phyloP scores from a whole-genome alignment of 1,140 invertebrate genomes.

The Drosophila cardini region DNA sequence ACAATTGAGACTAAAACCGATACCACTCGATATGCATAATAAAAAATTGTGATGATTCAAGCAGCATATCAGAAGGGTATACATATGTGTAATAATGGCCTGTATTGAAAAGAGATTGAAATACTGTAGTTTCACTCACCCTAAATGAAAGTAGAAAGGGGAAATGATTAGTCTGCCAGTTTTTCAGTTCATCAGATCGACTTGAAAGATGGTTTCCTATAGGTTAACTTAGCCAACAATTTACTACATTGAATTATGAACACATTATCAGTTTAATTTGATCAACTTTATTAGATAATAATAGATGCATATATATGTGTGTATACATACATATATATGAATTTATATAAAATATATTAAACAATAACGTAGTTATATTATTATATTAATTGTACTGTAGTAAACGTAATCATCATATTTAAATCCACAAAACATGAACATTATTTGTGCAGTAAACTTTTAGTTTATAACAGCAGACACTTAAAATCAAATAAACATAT shows the following conservation, averaged over 20 bases:
- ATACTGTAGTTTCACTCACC: too few relatives aligned
- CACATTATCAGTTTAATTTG: constrained; percentile 13
- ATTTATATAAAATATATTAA: constrained; percentile 73
- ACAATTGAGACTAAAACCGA: too few relatives aligned
- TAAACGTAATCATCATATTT: constrained; percentile 66
- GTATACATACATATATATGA: constrained; percentile 7
- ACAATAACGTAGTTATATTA: constrained; percentile 65
- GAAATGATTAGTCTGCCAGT: too few relatives aligned
- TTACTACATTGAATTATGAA: not conserved
- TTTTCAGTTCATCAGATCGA: too few relatives aligned
- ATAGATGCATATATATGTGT: constrained; percentile 55
- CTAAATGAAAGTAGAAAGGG: too few relatives aligned
- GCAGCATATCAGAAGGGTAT: too few relatives aligned
- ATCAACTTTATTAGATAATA: constrained; percentile 73
- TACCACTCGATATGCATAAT: too few relatives aligned
- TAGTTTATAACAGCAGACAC: constrained; percentile 61
- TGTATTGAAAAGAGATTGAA: too few relatives aligned
- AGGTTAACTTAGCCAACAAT: too few relatives aligned
- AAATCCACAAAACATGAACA: constrained; percentile 62
- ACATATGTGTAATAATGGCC: too few relatives aligned
- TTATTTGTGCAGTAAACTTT: constrained; percentile 70
- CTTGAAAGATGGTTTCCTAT: too few relatives aligned
- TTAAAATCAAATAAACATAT: constrained; percentile 37
- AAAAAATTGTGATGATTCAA: too few relatives aligned
- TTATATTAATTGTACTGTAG: constrained; percentile 73